phyloP scores from a whole-genome alignment of 2,888 invertebrate species.

The Embidobia sp. region DNA sequence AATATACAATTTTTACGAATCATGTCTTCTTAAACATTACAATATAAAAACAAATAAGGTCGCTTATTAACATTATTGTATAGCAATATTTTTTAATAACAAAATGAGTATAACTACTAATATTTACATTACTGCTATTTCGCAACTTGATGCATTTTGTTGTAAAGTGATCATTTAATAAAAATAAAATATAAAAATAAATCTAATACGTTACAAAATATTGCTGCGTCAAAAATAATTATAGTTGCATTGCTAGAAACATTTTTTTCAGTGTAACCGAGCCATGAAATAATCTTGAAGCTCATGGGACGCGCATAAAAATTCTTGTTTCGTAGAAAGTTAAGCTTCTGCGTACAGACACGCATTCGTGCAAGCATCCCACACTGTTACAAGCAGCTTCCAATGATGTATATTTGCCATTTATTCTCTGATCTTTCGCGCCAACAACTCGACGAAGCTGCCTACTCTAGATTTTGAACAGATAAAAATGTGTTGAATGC shows the following conservation, averaged over 20 bases:
- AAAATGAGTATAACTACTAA: no score
- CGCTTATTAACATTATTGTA: no score
- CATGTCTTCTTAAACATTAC: no score
- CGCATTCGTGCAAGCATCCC: conserved; percentile 26
- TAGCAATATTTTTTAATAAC: no score
- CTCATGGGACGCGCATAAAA: conserved; percentile 39
- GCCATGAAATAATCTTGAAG: conserved; percentile 17
- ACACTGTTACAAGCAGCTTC: conserved; percentile 34
- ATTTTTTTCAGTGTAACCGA: conserved; percentile 1
- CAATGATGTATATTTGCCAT: conserved; percentile 66
- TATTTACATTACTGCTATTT: no score
- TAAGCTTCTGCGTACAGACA: conserved; percentile 20
- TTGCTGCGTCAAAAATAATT: neutral
- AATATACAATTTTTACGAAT: no score
- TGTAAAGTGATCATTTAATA: no score
- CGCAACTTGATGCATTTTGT: no score
- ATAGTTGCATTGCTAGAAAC: no score
- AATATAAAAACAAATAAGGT: no score
- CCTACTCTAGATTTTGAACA: conserved; percentile 36
- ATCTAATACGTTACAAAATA: conserved; percentile 26
- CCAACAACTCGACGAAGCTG: conserved; percentile 50
- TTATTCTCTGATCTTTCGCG: conserved; percentile 62
- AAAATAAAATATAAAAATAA: no score
- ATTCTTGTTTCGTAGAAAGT: conserved; percentile 44
- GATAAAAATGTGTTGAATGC: conserved; percentile 51